Evolutionary conservation across 2,113 vertebrate species (phyloP), one percentile per base, ranked within the genome.

Genomic region (Carettochelys insculpta): DNA sequence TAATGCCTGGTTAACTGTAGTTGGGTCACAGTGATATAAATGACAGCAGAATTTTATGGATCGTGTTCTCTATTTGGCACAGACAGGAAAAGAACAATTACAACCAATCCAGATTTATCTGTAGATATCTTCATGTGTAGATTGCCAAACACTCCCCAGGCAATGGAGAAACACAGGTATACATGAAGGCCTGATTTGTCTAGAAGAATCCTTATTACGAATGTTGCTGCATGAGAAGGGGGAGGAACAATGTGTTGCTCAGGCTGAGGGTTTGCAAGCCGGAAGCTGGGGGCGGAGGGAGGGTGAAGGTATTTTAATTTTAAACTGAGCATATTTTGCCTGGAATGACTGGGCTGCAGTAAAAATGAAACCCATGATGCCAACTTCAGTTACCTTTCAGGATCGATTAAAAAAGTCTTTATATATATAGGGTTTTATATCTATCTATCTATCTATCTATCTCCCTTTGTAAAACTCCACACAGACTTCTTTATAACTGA

Each of bases 161-260:
- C 29, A 58, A 58, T 58, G 13, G 56, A 29, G 29, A 58, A 31
- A 14, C 56, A 34, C 29, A 34, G 56, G 16, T 31, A 14, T 58
- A 34, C 12, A 12, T 58, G 56, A 58, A 58, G 56, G 29, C 3
- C 56, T 58, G 56, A 34, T 58, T 58, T 58, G 29, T 58, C 29
- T 3, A 16, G 56, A 34, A 58, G 29, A 17, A 58, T 58, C 56
- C 56, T 58, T 58, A 34, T 58, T 31, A 31, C 29, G 10, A 56
- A 27, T 24, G 22, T 31, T 58, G 29, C 31, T 58, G 56, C 56
- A 34, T 31, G 56, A 58, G 56, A 58, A 58, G 41, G 41, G 87
- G 92, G 90, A 89, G 79, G 79, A 83, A 87, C 85, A 80, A 87
- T 83, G 47, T 9, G 77, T 91, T 58, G 41, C 24, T 11, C 51